A percentile compares a stretch with the other conserved stretches of the same genome.
These are phyloP conservation scores for Microctenopoma lineatum DNA, from an alignment of 2,797 vertebrate species.

Conservation along the genomic window DNA sequence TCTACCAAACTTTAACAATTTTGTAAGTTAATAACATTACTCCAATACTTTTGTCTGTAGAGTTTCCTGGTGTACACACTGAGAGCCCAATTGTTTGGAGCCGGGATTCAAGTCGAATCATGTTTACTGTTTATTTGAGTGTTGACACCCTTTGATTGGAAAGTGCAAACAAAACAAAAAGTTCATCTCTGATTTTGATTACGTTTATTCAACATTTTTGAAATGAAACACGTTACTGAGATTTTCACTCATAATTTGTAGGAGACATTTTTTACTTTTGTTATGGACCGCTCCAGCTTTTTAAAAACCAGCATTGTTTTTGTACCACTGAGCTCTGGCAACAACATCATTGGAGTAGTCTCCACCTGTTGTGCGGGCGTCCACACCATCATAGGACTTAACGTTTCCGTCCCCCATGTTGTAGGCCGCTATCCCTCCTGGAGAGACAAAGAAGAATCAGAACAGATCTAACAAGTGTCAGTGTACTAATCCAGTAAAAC, in stretches of 20 bases:
- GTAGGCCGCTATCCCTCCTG: constrained; percentile 70
- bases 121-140: too few relatives aligned
- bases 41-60: too few relatives aligned
- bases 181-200: background rate
- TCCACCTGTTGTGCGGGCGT: background rate
- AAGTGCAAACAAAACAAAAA: background rate
- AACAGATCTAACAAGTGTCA: background rate
- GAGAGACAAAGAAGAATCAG: constrained; percentile 13
- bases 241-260: background rate
- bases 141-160: too few relatives aligned
- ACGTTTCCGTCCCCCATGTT: constrained; percentile 35
- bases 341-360: constrained; percentile 67
- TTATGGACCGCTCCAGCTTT: too few relatives aligned
- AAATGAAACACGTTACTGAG: background rate
- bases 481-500: constrained; percentile 1
- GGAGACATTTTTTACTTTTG: too few relatives aligned
- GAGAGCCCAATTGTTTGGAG: too few relatives aligned
- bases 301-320: background rate
- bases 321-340: constrained; percentile 67
- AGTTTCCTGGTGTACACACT: too few relatives aligned
- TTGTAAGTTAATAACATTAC: too few relatives aligned
- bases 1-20: too few relatives aligned
- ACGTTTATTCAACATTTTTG: fast-evolving
- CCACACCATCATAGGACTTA: constrained; percentile 6
- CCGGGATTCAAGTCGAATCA: too few relatives aligned